Evolutionary conservation across 2,888 invertebrate genomes (phyloP).

Genomic region (Aplocera efformata): DNA sequence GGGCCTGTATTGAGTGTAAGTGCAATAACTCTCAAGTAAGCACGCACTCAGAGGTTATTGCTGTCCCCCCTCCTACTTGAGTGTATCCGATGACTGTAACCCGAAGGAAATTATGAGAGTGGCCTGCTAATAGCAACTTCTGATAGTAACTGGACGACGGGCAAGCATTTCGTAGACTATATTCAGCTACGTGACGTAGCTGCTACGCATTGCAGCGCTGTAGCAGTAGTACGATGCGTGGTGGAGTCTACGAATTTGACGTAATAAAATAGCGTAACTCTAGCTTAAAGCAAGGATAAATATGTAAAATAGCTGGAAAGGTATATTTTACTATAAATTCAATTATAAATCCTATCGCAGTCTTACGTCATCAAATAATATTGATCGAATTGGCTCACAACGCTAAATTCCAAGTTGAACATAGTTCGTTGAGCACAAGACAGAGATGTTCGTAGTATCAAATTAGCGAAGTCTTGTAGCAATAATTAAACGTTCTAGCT

Average conservation of each 20-base stretch:
- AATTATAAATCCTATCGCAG: slow-evolving; percentile 6
- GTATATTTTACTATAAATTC: slow-evolving; percentile 2
- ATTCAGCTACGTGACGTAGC: not conserved
- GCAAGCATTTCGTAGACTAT: not conserved
- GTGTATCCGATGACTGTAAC: slow-evolving; percentile 58
- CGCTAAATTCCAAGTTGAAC: slow-evolving; percentile 35
- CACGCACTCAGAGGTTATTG: slow-evolving; percentile 56
- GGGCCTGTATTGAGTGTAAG: slow-evolving; percentile 37
- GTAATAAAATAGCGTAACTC: no score
- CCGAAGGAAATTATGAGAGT: slow-evolving; percentile 75
- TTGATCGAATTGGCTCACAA: slow-evolving; percentile 16
- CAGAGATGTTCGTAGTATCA: slow-evolving; percentile 54
- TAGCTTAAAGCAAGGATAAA: no score
- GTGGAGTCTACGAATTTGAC: no score
- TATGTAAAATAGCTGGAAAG: not conserved
- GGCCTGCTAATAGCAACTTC: slow-evolving; percentile 44
- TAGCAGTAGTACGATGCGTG: no score
- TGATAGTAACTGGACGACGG: slow-evolving; percentile 37
- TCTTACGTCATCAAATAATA: not conserved
- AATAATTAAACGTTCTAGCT: slow-evolving; percentile 57
- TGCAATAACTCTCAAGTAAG: slow-evolving; percentile 57
- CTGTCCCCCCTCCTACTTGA: slow-evolving; percentile 24
- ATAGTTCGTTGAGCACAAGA: slow-evolving; percentile 49
- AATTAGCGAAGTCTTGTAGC: slow-evolving; percentile 64
- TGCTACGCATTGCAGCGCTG: no score